phyloP scores from a whole-genome alignment of 2,113 vertebrate species.

The Dicentrarchus labrax region DNA sequence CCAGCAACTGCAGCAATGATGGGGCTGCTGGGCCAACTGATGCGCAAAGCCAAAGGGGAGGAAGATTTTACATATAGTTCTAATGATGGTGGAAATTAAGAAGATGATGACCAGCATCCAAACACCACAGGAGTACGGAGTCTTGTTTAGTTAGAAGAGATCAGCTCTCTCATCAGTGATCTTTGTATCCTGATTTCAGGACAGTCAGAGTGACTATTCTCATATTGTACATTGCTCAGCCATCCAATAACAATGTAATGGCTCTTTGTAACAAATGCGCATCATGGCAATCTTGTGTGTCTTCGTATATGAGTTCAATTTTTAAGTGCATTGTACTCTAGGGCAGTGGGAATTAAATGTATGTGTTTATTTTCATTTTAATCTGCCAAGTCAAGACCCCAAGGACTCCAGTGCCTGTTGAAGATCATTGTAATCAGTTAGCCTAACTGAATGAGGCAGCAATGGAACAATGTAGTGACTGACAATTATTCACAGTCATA shows the following conservation, averaged over 20 bases:
- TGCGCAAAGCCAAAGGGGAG: background rate
- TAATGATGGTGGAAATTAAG: constrained; percentile 1
- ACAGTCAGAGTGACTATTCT: background rate
- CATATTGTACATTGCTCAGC: background rate
- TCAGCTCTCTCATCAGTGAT: background rate
- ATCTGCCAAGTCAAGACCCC: background rate
- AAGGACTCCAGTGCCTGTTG: background rate
- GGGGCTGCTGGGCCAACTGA: constrained; percentile 14
- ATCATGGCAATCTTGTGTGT: background rate
- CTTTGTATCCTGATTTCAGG: background rate
- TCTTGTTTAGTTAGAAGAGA: background rate
- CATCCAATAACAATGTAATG: background rate
- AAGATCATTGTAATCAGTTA: constrained; percentile 1
- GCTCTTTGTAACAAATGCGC: background rate
- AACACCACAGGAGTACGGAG: background rate
- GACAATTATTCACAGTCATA: constrained; percentile 34
- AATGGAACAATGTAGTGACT: background rate
- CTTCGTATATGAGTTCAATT: background rate
- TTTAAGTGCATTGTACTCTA: background rate
- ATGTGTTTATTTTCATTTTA: background rate
- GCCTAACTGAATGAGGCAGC: background rate
- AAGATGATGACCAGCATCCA: background rate
- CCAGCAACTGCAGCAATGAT: background rate
- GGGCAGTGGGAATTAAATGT: background rate
- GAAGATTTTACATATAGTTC: background rate